Evolutionary conservation across 2,888 invertebrate genomes (phyloP), one percentile per base, ranked within the genome.

Genomic region (Encarsia formosa): DNA sequence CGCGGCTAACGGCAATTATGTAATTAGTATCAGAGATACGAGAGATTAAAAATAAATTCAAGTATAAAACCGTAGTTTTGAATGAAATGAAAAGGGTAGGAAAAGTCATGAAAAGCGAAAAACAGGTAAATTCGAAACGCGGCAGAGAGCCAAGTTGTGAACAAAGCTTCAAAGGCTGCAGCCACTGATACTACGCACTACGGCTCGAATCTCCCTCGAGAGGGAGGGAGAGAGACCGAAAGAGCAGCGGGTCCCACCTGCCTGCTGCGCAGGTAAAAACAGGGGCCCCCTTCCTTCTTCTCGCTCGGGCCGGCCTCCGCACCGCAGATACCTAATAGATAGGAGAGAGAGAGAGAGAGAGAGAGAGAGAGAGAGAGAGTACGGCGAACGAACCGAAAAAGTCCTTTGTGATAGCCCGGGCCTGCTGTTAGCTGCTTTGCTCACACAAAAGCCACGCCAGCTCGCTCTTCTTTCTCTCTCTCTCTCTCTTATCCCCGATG

Each of bases 271-370:
- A n/a, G n/a, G n/a, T n/a, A n/a, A n/a, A n/a, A n/a, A n/a, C n/a
- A n/a, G n/a, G n/a, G 15, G 16, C 37, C 16, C 37, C 23, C n/a
- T 22, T 22, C 16, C n/a, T 42, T 24, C 18, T 20, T 29, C 20
- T 16, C 42, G 13, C 20, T 6, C 24, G 15, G 13, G 39, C 34
- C 39, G 15, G 22, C 29, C 38, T 46, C 35, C 49, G 39, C 29
- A 19, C 46, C 11, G 61, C 63, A 69, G 70, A 69, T 63, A 70
- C 70, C 69, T 72, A 71, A 73, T 70, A 72, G 73, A 70, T 72
- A 72, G 42, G 41, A 37, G 20, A 37, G 19, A 13, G 19, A 19
- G 29, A 19, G 11, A 35, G 15, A 24, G 44, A 44, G 26, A n/a
- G 16, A 15, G 24, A 15, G 15, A 39, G 39, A 22, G 23, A 35